These are phyloP conservation scores for Leptodactylus fuscus DNA, from an alignment of 2,113 vertebrate genomes.

Conservation along the genomic window DNA sequence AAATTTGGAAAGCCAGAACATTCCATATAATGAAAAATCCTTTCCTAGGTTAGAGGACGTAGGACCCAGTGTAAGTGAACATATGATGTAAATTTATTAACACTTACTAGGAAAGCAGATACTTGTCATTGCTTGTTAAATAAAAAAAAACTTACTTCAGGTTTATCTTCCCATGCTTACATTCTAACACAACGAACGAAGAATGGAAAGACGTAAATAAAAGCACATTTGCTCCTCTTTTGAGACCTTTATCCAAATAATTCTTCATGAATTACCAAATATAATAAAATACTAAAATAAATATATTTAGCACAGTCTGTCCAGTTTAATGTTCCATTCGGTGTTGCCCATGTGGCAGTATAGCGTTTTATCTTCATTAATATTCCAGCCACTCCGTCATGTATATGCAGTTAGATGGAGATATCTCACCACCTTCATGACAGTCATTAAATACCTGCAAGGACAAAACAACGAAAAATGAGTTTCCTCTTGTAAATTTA, in stretches of 20 bases:
- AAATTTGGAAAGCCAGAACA: background rate
- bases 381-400: conserved; percentile 95
- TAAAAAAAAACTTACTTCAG: background rate
- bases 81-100: background rate
- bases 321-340: background rate
- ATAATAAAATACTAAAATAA: conserved; percentile 44
- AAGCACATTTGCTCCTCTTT: background rate
- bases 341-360: background rate
- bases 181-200: background rate
- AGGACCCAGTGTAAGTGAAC: background rate
- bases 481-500: too few relatives aligned
- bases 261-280: background rate
- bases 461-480: background rate
- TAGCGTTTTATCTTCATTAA: conserved; percentile 67
- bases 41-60: background rate
- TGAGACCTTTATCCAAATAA: too few relatives aligned
- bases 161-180: background rate
- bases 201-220: background rate
- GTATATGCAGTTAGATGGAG: conserved; percentile 92
- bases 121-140: background rate
- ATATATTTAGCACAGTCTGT: conserved; percentile 15
- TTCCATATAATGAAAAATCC: background rate
- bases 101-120: background rate
- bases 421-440: conserved; percentile 94
- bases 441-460: conserved; percentile 95